Base-by-base conservation (phyloP, 2,797 vertebrate genomes). In the Dromococcyx pavoninus region DNA sequence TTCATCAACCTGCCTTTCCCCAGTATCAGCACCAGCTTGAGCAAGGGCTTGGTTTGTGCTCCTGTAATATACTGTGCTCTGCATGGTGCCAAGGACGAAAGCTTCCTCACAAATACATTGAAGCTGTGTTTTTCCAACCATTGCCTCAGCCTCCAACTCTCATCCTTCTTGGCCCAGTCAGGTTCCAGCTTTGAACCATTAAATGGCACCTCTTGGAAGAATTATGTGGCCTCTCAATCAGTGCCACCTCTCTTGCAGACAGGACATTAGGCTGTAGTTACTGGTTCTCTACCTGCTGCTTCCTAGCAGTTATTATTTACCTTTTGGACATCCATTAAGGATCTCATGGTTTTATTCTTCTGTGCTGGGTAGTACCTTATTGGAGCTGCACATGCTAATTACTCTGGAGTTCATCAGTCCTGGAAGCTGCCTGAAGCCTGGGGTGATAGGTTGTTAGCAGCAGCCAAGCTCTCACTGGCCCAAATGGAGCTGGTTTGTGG, bases 1-100 rank as follows among this genome's bases (percentile, higher is more conserved):
- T 90, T 96, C 88, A 82, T 61, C 92, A 92, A 64, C 58, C 85
- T 86, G 64, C 67, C 56, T 84, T 86, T 67, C 67, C 67, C 71
- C 80, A 35, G 73, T 7, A 28, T 53, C 76, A 82, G 91, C 91
- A 88, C 28, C 60, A 78, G 89, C 91, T 60, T 37, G 7, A 90
- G 88, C 64, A 64, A 33, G 76, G 54, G 33, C 74, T 88, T 64
- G 4, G 73, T 82, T 18, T 60, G n/a, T 78, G 91, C 78, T 86
- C 57, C 81, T 56, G 65, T 50, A 44, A 54, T 25, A 11, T 10
- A 19, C 75, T 0, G 1, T 58, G 56, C 54, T 44, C 65, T 0
- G 0, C 13, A 5, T 12, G 23, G 27, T 76, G 75, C 83, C 95
- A 94, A 74, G 89, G 78, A 76, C 77, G 89, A 86, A 93, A 88